Percentiles rank a stretch among this genome's conserved stretches.
phyloP scores from a whole-genome alignment of 1,140 invertebrate genomes.

The Drosophila sp. region DNA sequence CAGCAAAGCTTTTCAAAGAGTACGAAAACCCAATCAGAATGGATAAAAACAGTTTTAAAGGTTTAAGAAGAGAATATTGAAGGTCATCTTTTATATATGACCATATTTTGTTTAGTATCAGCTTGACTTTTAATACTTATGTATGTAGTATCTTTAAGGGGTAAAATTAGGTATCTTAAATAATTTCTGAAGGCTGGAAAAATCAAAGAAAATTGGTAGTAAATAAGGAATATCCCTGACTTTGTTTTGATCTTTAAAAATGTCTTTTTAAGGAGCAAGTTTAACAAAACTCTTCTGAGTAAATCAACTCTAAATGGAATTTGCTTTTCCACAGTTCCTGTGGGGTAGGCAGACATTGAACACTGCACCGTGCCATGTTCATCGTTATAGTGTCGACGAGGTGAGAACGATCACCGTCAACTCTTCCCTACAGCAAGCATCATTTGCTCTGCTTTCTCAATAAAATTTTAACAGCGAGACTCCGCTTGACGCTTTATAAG shows the following conservation, averaged over 20 bases:
- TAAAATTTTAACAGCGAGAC: slow-evolving; percentile 47
- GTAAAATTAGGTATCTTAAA: too few relatives aligned
- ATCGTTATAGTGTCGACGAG: slow-evolving; percentile 69
- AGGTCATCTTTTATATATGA: too few relatives aligned
- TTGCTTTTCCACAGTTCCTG: slow-evolving; percentile 29
- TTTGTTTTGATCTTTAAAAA: too few relatives aligned
- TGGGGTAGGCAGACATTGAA: slow-evolving; percentile 34
- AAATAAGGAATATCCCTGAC: too few relatives aligned
- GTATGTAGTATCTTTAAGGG: too few relatives aligned
- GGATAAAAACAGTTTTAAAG: background rate
- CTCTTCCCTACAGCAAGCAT: slow-evolving; percentile 61
- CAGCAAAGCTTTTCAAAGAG: background rate
- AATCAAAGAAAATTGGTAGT: too few relatives aligned
- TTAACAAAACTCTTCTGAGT: background rate
- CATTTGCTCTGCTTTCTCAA: slow-evolving; percentile 51
- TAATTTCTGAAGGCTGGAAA: too few relatives aligned
- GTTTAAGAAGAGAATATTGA: too few relatives aligned
- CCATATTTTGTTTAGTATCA: too few relatives aligned
- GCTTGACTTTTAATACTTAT: too few relatives aligned
- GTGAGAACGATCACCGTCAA: slow-evolving; percentile 77
- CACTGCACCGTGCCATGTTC: slow-evolving; percentile 34
- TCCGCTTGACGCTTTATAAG: background rate
- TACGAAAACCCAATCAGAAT: background rate
- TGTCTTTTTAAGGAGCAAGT: too few relatives aligned
- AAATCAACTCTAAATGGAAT: background rate